These are phyloP conservation scores for Pycnonotus jocosus DNA, from an alignment of 2,113 vertebrate genomes.

Conservation along the genomic window DNA sequence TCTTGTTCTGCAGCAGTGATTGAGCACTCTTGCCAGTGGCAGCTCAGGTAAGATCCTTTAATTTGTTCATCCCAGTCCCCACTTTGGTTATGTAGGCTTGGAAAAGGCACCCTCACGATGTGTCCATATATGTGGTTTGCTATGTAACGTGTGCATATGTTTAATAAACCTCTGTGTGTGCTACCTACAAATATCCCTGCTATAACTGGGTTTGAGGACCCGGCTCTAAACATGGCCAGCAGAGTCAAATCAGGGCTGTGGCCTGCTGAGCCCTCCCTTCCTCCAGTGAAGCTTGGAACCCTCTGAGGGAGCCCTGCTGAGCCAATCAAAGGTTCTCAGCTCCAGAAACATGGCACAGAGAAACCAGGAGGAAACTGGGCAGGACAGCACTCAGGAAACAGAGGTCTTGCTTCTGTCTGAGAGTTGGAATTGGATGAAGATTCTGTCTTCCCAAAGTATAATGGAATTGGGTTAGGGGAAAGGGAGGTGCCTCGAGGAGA, in stretches of 20 bases:
- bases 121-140: background rate
- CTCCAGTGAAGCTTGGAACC: background rate
- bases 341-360: background rate
- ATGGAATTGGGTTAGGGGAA: background rate
- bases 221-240: accelerated
- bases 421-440: background rate
- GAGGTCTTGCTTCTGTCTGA: background rate
- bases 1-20: background rate
- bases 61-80: background rate
- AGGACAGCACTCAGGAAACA: background rate
- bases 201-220: background rate
- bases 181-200: background rate
- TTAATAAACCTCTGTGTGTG: background rate
- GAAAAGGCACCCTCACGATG: background rate
- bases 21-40: background rate
- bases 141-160: accelerated
- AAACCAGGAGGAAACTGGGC: background rate
- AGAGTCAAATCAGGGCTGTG: background rate
- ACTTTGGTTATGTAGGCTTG: background rate
- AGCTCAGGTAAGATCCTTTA: background rate
- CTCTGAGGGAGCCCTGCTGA: accelerated
- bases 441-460: background rate
- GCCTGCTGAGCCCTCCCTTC: background rate
- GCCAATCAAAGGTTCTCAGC: accelerated
- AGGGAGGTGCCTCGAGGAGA: background rate